phyloP scores from a whole-genome alignment of 2,797 vertebrate species.

The Arremon aurantiirostris region DNA sequence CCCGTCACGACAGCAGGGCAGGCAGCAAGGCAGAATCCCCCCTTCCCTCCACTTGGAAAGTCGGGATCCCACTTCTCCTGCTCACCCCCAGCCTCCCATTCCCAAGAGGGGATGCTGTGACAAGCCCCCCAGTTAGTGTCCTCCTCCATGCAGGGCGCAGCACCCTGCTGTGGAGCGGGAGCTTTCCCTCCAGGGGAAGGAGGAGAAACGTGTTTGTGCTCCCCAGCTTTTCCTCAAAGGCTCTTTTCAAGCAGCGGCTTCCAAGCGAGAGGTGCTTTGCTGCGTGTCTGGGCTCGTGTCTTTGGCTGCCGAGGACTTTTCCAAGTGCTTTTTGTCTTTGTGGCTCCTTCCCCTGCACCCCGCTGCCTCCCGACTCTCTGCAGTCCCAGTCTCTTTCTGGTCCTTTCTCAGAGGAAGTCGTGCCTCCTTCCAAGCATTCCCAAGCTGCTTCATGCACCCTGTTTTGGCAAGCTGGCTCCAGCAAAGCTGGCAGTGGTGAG shows the following conservation, averaged over 20 bases:
- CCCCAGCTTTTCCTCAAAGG: constrained; percentile 39
- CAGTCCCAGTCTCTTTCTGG: neutral
- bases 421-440: neutral
- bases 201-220: constrained; percentile 29
- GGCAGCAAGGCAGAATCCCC: neutral
- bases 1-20: no score
- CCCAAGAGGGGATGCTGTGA: neutral
- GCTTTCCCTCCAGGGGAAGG: constrained; percentile 11
- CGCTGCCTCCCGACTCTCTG: neutral
- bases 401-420: neutral
- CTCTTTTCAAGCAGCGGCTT: constrained; percentile 3
- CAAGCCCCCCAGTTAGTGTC: neutral
- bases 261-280: neutral
- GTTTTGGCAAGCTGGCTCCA: neutral
- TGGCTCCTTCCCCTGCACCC: neutral
- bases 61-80: neutral
- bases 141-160: neutral
- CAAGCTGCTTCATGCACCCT: neutral
- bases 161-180: neutral
- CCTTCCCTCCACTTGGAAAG: neutral
- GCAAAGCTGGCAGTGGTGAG: neutral
- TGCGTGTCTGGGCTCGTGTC: constrained; percentile 5
- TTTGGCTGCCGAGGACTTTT: constrained; percentile 30
- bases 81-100: neutral
- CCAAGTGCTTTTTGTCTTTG: neutral